These are phyloP conservation scores for Pogonophryne albipinna DNA, from an alignment of 2,797 vertebrate species.

Conservation along the genomic window DNA sequence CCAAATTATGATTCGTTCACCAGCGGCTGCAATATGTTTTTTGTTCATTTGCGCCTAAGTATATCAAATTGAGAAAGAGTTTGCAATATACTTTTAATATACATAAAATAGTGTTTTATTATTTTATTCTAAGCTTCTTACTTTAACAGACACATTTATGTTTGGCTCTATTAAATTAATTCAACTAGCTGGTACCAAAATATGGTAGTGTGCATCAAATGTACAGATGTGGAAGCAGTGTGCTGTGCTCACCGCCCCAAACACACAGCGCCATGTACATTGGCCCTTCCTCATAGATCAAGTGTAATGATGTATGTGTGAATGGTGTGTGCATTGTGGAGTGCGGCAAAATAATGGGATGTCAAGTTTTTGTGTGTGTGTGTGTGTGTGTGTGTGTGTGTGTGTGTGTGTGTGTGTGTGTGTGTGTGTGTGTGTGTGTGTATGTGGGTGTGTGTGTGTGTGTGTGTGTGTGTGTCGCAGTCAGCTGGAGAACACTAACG, in stretches of 20 bases:
- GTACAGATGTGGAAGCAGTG: background rate
- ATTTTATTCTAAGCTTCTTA: too few species aligned
- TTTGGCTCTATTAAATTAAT: too few species aligned
- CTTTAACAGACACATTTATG: too few species aligned
- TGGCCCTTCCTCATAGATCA: background rate
- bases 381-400: too few species aligned
- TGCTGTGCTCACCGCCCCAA: background rate
- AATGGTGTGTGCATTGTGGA: constrained; percentile 1
- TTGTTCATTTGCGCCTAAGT: too few species aligned
- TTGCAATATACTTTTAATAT: too few species aligned
- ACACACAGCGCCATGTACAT: background rate
- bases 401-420: too few species aligned
- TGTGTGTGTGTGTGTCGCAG: constrained; percentile 6
- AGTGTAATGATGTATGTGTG: constrained; percentile 9
- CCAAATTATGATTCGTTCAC: too few species aligned
- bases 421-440: too few species aligned
- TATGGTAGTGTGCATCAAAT: background rate
- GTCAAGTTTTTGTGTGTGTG: background rate
- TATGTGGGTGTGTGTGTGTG: constrained; percentile 2
- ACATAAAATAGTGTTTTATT: too few species aligned
- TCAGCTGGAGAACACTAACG: constrained; percentile 46
- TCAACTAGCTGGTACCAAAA: background rate
- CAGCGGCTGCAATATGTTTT: too few species aligned
- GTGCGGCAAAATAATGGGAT: background rate
- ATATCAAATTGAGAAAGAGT: too few species aligned